phyloP scores from a whole-genome alignment of 2,113 vertebrate genomes.

The Marmota monax region DNA sequence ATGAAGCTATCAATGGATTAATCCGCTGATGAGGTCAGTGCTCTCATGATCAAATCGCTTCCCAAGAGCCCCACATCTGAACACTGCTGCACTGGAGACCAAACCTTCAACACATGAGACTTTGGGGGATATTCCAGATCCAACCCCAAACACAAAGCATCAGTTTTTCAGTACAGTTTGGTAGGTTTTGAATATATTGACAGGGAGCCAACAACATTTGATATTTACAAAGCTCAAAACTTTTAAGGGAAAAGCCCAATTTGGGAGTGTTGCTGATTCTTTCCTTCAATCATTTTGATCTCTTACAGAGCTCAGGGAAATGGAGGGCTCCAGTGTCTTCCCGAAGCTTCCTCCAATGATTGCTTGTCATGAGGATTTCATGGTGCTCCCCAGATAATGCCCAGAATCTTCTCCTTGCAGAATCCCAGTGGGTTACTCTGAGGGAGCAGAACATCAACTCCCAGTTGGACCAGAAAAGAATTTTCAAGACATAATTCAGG shows the following conservation, averaged over 20 bases:
- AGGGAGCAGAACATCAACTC: background rate
- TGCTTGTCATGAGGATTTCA: background rate
- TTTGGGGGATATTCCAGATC: background rate
- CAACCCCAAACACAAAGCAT: background rate
- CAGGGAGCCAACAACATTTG: background rate
- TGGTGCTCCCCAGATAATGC: background rate
- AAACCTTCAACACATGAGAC: background rate
- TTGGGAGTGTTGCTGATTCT: background rate
- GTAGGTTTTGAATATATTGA: background rate
- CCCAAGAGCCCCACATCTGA: background rate
- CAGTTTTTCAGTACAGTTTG: too few relatives aligned
- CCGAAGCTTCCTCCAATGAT: background rate
- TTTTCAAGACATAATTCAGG: background rate
- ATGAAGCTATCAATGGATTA: background rate
- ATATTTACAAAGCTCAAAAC: background rate
- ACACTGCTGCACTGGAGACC: too few relatives aligned
- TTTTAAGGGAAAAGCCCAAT: fast-evolving
- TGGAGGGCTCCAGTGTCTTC: background rate
- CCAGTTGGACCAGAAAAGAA: background rate
- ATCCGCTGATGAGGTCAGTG: background rate
- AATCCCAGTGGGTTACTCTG: background rate
- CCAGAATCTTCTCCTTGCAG: background rate
- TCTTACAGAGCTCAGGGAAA: background rate
- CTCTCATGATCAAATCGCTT: background rate
- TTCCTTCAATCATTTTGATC: background rate